A percentile compares a stretch with the other conserved stretches of the same genome.
Evolutionary conservation across 2,797 vertebrate genomes (phyloP).

Genomic region (Leuciscus waleckii): DNA sequence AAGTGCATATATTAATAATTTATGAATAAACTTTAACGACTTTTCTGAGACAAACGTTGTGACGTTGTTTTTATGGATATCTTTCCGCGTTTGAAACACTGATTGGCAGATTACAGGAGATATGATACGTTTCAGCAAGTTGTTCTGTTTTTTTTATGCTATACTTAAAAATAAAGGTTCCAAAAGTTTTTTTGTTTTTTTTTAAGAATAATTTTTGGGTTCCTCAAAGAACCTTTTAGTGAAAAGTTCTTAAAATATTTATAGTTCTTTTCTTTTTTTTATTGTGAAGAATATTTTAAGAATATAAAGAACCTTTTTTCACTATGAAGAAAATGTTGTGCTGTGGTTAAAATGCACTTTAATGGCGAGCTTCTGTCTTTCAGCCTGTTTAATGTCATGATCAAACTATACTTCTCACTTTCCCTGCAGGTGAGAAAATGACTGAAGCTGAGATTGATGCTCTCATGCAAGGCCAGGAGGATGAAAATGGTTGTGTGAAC

Average conservation of each 20-base stretch:
- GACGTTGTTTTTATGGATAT: not conserved
- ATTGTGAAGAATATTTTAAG: no score
- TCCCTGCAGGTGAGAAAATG: conserved; percentile 93
- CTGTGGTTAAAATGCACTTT: not conserved
- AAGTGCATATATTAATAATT: not conserved
- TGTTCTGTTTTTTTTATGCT: not conserved
- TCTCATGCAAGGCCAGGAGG: conserved; percentile 94
- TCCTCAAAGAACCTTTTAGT: no score
- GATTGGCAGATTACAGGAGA: not conserved
- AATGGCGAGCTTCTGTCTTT: not conserved
- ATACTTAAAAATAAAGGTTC: no score
- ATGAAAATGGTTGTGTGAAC: conserved; percentile 95
- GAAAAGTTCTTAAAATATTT: no score
- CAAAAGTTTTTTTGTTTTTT: no score
- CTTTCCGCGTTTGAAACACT: not conserved
- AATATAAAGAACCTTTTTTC: not conserved
- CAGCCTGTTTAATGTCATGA: not conserved
- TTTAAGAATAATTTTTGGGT: no score
- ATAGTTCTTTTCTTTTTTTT: no score
- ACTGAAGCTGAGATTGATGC: conserved; percentile 91
- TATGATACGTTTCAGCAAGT: not conserved
- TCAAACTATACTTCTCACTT: not conserved
- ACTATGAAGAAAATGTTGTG: not conserved
- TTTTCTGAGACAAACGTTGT: not conserved
- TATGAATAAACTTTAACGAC: not conserved